Evolutionary conservation across 2,113 vertebrate species (phyloP).

Genomic region (Corythornis cristatus): DNA sequence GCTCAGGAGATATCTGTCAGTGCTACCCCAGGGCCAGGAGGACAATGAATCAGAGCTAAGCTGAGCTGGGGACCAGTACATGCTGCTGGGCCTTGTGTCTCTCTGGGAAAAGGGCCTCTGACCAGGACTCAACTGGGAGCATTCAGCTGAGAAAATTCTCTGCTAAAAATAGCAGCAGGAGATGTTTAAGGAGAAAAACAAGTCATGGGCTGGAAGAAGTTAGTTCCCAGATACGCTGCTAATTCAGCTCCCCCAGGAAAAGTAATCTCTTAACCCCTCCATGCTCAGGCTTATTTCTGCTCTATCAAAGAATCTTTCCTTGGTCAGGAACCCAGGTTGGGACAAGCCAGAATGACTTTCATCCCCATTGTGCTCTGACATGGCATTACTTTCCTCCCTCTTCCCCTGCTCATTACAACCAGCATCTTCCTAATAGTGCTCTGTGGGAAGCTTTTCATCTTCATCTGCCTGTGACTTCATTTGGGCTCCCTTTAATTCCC

Average conservation of each 20-base stretch:
- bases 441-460: background rate
- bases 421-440: background rate
- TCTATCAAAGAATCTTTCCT: background rate
- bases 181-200: conserved; percentile 53
- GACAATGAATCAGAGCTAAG: background rate
- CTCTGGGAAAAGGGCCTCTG: conserved; percentile 43
- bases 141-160: conserved; percentile 47
- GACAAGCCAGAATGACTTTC: background rate
- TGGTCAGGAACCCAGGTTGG: background rate
- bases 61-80: background rate
- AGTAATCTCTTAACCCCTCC: conserved; percentile 27
- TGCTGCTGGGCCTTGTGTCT: background rate
- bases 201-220: conserved; percentile 54
- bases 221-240: conserved; percentile 36
- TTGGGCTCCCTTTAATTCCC: conserved; percentile 12
- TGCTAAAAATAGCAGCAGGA: conserved; percentile 69
- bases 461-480: background rate
- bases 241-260: background rate
- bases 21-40: background rate
- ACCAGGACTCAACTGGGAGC: conserved; percentile 16
- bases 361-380: background rate
- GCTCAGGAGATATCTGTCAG: background rate
- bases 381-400: background rate
- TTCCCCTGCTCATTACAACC: background rate
- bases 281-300: background rate